Evolutionary conservation across 2,797 vertebrate species (phyloP), one percentile per base, ranked within the genome.

Genomic region (Gadopsis bispinosus): DNA sequence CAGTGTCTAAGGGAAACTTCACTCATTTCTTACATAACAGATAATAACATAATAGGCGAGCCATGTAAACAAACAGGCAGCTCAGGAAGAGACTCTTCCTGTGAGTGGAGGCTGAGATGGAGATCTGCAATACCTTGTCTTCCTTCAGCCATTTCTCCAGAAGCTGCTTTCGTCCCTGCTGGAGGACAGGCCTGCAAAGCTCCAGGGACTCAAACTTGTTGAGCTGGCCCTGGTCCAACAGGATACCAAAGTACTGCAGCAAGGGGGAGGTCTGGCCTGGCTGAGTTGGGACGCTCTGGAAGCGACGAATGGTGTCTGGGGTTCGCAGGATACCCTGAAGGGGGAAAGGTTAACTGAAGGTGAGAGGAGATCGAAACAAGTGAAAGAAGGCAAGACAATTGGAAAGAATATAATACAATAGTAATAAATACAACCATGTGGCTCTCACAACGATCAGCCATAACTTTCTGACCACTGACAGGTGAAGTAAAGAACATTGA

Each of bases 121-220:
- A 72, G 55, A 81, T 83, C 58, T 72, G 51, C 47, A 85, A 72
- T 92, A 95, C 98, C 97, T 99, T 99, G 89, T 99, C 98, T 90
- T 99, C 98, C 84, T 99, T 99, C 14, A 99, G 94, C 98, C 98
- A 99, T 86, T 99, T 99, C 82, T 99, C 98, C 90, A 99, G 90
- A 70, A 99, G 97, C 83, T 99, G 98, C 85, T 99, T 99, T 85
- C 98, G 96, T 17, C 98, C 98, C 92, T 99, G 98, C 91, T 99
- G 98, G 71, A 99, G 96, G 39, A 99, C 98, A 0, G 98, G 98
- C 79, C 98, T 96, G 94, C 98, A 99, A 4, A 99, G 95, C 92
- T 99, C 98, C 89, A 99, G 93, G 2, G 98, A 99, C 87, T 99
- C 98, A 2, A 98, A 99, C 90, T 99, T 99, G 93, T 99, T 99